Conservation (phyloP, 2,888 invertebrate genomes). For the Eledona agricola region DNA sequence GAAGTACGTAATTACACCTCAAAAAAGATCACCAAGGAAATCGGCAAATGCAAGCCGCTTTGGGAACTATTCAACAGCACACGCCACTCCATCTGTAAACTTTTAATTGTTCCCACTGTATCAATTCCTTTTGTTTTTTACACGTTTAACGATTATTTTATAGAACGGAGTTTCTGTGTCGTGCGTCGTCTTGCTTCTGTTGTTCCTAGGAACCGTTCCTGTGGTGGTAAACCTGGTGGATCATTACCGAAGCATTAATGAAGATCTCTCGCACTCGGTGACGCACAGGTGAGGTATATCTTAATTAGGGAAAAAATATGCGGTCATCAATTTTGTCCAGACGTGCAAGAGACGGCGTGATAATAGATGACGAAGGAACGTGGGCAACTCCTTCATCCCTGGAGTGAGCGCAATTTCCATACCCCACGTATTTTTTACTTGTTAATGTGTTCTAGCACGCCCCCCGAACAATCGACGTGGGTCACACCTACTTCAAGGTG, state of each 20-base stretch:
- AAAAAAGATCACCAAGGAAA: slow-evolving; percentile 69
- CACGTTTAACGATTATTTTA: slow-evolving; percentile 39
- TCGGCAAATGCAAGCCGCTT: slow-evolving; percentile 76
- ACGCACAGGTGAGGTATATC: slow-evolving; percentile 49
- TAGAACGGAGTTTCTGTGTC: slow-evolving; percentile 57
- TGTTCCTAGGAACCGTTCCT: slow-evolving; percentile 58
- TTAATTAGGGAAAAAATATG: slow-evolving; percentile 15
- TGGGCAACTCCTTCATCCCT: slow-evolving; percentile 52
- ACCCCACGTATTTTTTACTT: too few relatives aligned
- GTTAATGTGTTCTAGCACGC: slow-evolving; percentile 23
- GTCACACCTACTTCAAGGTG: slow-evolving; percentile 35
- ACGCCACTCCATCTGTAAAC: slow-evolving; percentile 70
- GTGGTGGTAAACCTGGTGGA: slow-evolving; percentile 57
- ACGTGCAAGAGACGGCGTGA: slow-evolving; percentile 45
- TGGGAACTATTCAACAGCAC: slow-evolving; percentile 75
- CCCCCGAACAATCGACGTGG: slow-evolving; percentile 36
- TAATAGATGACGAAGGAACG: slow-evolving; percentile 49
- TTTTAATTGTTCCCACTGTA: slow-evolving; percentile 74
- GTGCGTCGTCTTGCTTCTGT: slow-evolving; percentile 57
- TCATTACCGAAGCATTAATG: slow-evolving; percentile 52
- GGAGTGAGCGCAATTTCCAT: too few relatives aligned
- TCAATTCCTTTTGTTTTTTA: too few relatives aligned
- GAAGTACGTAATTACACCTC: slow-evolving; percentile 69
- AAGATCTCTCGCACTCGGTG: slow-evolving; percentile 48
- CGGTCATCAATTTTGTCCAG: slow-evolving; percentile 27